phyloP scores from a whole-genome alignment of 1,140 invertebrate species.

The Bathynomus jamesi region DNA sequence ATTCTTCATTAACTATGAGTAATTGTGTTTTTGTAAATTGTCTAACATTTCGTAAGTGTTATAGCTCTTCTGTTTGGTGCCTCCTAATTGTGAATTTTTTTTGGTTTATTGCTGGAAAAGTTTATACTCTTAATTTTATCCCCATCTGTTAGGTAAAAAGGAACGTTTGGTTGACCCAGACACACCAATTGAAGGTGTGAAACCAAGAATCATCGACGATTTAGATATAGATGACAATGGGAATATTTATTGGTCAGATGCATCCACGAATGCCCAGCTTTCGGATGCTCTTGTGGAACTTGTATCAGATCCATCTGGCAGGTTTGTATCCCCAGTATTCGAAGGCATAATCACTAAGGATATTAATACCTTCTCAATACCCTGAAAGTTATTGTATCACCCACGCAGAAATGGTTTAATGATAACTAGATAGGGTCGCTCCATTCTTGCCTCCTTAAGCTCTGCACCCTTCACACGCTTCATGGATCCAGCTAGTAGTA shows the following conservation, averaged over 20 bases:
- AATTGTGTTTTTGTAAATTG: neutral
- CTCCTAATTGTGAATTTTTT: neutral
- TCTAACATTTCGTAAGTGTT: neutral
- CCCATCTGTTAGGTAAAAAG: constrained; percentile 20
- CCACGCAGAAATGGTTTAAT: no score
- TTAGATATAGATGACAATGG: constrained; percentile 29
- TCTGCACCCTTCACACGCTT: no score
- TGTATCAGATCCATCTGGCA: constrained; percentile 22
- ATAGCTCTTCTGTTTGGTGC: neutral
- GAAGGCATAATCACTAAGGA: no score
- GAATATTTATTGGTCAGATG: constrained; percentile 36
- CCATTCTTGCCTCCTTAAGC: no score
- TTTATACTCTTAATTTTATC: neutral
- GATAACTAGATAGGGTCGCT: no score
- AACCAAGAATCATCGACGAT: constrained; percentile 22
- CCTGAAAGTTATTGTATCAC: no score
- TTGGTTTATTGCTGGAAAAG: neutral
- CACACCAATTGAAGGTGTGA: constrained; percentile 11
- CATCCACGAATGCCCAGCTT: constrained; percentile 15
- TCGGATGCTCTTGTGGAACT: constrained; percentile 22
- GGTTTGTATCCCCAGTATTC: no score
- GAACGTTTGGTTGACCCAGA: constrained; percentile 34
- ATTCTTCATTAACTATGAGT: no score
- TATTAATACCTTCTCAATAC: no score
- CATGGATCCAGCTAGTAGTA: no score